Percentiles rank a stretch among this genome's conserved stretches.
These are phyloP conservation scores for Otus scops DNA, from an alignment of 2,797 vertebrate genomes.

Conservation along the genomic window DNA sequence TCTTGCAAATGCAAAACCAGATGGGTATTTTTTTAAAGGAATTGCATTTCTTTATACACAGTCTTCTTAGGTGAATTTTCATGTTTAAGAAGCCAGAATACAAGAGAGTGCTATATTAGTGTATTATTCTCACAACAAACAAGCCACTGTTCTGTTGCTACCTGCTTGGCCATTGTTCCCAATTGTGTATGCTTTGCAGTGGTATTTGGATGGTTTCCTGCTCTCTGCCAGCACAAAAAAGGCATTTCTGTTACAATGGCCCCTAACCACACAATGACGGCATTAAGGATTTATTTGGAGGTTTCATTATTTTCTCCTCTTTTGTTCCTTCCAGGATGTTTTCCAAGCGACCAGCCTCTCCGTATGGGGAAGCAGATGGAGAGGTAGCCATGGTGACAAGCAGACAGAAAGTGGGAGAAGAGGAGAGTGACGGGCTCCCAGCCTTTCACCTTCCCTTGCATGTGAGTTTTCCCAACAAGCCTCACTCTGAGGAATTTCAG, in stretches of 20 bases:
- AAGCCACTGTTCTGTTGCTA: conserved; percentile 82
- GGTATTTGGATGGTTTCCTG: conserved; percentile 85
- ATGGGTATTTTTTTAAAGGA: conserved; percentile 70
- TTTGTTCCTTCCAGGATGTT: conserved; percentile 98
- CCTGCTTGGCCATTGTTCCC: conserved; percentile 85
- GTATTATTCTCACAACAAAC: conserved; percentile 84
- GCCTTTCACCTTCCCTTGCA: conserved; percentile 98
- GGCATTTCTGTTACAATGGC: conserved; percentile 85
- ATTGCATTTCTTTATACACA: conserved; percentile 74
- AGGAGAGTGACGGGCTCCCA: conserved; percentile 92
- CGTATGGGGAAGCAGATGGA: conserved; percentile 99
- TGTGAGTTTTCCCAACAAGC: conserved; percentile 94
- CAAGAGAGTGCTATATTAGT: conserved; percentile 79
- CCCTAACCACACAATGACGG: conserved; percentile 84
- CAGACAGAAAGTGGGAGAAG: conserved; percentile 98
- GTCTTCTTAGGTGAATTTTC: conserved; percentile 80
- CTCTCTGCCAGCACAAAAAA: conserved; percentile 82
- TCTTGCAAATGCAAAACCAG: conserved; percentile 72
- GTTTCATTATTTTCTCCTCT: conserved; percentile 86
- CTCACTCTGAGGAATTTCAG: conserved; percentile 87
- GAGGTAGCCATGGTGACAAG: conserved; percentile 99
- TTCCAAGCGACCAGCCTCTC: conserved; percentile 99
- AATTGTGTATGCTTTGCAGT: conserved; percentile 80
- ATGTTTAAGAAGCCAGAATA: conserved; percentile 79
- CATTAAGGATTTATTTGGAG: conserved; percentile 89